Conservation (phyloP, 1,140 invertebrate species). For the Anastatus disparis region DNA sequence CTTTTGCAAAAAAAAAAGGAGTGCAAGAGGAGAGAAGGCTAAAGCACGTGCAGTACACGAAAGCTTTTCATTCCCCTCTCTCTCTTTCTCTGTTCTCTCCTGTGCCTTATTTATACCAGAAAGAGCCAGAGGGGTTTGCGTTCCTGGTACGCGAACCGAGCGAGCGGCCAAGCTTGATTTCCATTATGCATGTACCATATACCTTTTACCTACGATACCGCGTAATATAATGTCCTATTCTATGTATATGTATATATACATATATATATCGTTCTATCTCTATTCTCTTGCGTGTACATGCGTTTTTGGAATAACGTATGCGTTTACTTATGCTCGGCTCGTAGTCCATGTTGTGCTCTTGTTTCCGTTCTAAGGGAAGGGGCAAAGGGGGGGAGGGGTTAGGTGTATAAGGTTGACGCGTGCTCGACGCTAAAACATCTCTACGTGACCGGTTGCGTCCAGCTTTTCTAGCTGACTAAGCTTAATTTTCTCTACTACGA, state of each 20-base stretch:
- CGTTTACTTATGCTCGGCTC: conserved; percentile 32
- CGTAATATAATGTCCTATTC: conserved; percentile 33
- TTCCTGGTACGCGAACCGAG: neutral
- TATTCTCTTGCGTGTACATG: neutral
- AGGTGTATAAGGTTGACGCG: conserved; percentile 1
- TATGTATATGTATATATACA: too few species aligned
- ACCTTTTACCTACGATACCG: conserved; percentile 29
- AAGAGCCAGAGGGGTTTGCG: neutral
- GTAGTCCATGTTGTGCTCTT: neutral
- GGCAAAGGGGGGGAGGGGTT: neutral
- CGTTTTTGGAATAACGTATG: too few species aligned
- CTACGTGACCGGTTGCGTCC: conserved; percentile 28
- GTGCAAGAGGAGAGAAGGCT: too few species aligned
- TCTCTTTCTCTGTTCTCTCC: too few species aligned
- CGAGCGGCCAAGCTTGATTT: conserved; percentile 41
- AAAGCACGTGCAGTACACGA: too few species aligned
- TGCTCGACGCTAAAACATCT: conserved; percentile 23
- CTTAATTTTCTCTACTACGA: conserved; percentile 25
- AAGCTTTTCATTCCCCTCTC: too few species aligned
- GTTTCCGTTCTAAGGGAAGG: too few species aligned
- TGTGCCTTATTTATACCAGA: conserved; percentile 25
- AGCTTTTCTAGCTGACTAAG: conserved; percentile 15
- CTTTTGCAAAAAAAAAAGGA: too few species aligned
- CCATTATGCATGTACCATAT: conserved; percentile 42
- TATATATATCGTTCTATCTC: neutral